Base-by-base conservation (phyloP, 2,113 vertebrate genomes). In the Epinephelus moara region DNA sequence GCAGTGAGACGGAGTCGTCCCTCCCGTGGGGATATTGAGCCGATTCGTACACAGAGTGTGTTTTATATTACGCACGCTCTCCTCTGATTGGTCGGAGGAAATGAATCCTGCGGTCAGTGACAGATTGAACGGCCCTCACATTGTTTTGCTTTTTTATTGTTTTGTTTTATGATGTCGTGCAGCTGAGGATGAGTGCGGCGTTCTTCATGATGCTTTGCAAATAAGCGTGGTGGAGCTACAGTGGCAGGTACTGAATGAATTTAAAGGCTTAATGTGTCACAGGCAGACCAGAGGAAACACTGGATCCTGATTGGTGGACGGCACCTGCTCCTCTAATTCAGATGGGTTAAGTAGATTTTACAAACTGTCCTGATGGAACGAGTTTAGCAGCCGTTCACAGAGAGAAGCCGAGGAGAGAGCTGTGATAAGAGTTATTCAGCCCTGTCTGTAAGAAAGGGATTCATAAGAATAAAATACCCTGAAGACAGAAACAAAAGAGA, bases 21-120 rank as follows among this genome's bases (percentile, higher is more conserved):
- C 45, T 81, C 81, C 70, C 8, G 0, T 10, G n/a, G n/a, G 71
- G 71, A 79, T 40, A 73, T 70, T 5, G 71, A 85, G 59, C 30
- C 47, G 4, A 0, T 49, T 49, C 52, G 9, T 10, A 45, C n/a
- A 15, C 18, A 11, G 55, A 7, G 55, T 23, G 59, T 3, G 52
- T 53, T 74, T 68, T 27, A 33, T 70, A 37, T 67, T 11, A 12
- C 12, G 21, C 61, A 55, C 11, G 7, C 21, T 62, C 42, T 53
- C 2, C 15, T 42, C 47, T 72, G 17, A 73, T 85, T 82, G 72
- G 70, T 55, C 37, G 3, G 59, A 62, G 68, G 59, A 45, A 25
- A 21, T 25, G 15, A 27, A 64, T 82, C 69, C 69, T 2, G 42
- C 17, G 11, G 68, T 60, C 80, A 62, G 23, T n/a, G 18, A 30